Conservation (phyloP, 1,140 invertebrate genomes). For the Aphelinus certus region DNA sequence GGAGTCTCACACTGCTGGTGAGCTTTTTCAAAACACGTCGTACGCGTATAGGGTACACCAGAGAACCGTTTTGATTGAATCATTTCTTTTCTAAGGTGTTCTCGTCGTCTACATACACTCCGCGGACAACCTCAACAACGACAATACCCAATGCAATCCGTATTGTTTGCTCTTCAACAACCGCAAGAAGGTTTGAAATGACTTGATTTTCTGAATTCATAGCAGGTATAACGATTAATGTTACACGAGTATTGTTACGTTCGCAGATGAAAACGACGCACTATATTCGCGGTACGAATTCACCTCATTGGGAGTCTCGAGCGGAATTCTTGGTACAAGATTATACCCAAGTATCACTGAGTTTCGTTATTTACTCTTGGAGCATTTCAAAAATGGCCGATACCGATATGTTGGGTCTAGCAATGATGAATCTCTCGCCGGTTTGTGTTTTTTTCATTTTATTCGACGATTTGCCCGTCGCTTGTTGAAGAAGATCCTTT, state of each 20-base stretch:
- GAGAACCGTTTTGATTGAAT: not conserved
- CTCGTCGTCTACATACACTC: constrained; percentile 68
- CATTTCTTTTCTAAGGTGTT: constrained; percentile 58
- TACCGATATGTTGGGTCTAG: constrained; percentile 60
- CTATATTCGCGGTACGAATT: constrained; percentile 63
- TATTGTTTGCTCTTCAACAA: constrained; percentile 70
- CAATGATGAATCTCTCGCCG: constrained; percentile 56
- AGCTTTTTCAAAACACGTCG: not conserved
- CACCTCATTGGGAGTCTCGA: constrained; percentile 67
- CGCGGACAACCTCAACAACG: constrained; percentile 64
- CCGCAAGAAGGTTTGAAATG: constrained; percentile 64
- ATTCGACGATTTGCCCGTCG: too few relatives aligned
- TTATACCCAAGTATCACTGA: constrained; percentile 64
- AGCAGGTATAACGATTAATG: too few relatives aligned
- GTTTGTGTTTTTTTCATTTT: constrained; percentile 42
- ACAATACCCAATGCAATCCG: constrained; percentile 66
- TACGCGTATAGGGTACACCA: not conserved
- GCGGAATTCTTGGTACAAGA: constrained; percentile 69
- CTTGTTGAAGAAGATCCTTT: too few relatives aligned
- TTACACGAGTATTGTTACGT: too few relatives aligned
- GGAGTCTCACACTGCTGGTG: constrained; percentile 50
- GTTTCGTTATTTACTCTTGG: constrained; percentile 63
- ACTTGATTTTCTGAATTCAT: not conserved
- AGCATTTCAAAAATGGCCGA: constrained; percentile 60
- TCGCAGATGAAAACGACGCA: constrained; percentile 69